Conservation (phyloP, 1,140 invertebrate species). For the Oreohelix idahoensis region DNA sequence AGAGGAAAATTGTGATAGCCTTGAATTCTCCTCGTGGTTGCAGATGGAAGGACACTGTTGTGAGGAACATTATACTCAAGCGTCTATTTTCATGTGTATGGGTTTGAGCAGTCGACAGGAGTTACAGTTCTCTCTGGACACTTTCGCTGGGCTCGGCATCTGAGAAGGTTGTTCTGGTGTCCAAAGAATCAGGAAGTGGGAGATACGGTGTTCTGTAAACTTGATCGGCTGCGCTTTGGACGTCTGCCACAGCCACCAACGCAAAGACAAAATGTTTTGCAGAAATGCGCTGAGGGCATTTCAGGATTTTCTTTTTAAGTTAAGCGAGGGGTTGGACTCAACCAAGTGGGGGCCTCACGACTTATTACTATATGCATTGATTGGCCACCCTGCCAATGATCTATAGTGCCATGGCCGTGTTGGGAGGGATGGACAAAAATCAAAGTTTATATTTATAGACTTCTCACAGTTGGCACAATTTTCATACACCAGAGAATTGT, state of each 20-base stretch:
- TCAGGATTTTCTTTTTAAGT: constrained; percentile 67
- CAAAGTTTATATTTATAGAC: constrained; percentile 80
- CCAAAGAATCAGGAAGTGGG: constrained; percentile 81
- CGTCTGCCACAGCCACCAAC: constrained; percentile 76
- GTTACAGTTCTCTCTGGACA: constrained; percentile 63
- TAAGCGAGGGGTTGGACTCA: constrained; percentile 72
- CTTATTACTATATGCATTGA: constrained; percentile 82
- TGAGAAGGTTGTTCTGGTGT: constrained; percentile 81
- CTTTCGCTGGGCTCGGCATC: constrained; percentile 54
- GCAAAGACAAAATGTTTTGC: constrained; percentile 77
- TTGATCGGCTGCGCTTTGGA: constrained; percentile 77
- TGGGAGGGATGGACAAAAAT: constrained; percentile 82
- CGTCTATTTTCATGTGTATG: too few species aligned
- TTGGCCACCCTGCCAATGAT: constrained; percentile 84
- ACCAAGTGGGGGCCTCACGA: constrained; percentile 77
- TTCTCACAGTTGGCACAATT: constrained; percentile 76
- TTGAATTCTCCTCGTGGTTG: too few species aligned
- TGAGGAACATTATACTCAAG: too few species aligned
- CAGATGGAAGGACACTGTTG: too few species aligned
- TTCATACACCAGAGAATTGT: too few species aligned
- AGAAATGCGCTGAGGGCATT: constrained; percentile 76
- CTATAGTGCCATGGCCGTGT: constrained; percentile 82
- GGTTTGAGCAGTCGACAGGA: too few species aligned
- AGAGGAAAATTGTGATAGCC: too few species aligned
- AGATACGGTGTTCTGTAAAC: constrained; percentile 78